Conservation (phyloP, 2,888 invertebrate genomes). For the Diadegma fenestrale region DNA sequence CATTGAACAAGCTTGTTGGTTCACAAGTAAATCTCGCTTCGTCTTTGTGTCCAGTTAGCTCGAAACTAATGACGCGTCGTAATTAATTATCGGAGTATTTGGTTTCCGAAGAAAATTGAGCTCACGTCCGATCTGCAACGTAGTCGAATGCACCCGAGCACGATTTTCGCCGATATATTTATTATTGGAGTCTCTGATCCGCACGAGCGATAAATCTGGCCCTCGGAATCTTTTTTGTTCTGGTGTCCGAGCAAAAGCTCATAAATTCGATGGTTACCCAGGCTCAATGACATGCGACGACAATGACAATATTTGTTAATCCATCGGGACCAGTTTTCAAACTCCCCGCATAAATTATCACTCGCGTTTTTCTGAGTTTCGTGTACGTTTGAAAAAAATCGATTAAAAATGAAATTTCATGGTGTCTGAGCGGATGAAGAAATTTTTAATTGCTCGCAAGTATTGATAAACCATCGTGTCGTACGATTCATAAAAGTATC, state of each 20-base stretch:
- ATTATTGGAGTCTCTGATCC: background rate
- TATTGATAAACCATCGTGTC: background rate
- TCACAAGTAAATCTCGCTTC: no score
- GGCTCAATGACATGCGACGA: no score
- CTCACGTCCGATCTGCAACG: background rate
- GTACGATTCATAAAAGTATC: background rate
- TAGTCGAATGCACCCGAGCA: background rate
- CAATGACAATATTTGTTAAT: background rate
- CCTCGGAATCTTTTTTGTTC: background rate
- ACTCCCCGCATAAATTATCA: background rate
- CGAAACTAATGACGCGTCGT: no score
- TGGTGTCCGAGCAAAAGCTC: background rate
- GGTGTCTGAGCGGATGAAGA: background rate
- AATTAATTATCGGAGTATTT: no score
- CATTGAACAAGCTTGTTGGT: no score
- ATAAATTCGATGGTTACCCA: constrained; percentile 8
- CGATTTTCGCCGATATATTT: constrained; percentile 29
- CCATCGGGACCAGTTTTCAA: background rate
- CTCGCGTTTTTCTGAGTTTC: background rate
- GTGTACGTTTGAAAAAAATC: no score
- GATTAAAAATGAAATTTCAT: no score
- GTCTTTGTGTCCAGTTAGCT: no score
- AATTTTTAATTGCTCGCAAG: background rate
- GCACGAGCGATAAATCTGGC: constrained; percentile 21
- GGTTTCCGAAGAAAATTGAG: background rate